These are phyloP conservation scores for Empidonax traillii DNA, from an alignment of 2,113 vertebrate species.

Conservation along the genomic window DNA sequence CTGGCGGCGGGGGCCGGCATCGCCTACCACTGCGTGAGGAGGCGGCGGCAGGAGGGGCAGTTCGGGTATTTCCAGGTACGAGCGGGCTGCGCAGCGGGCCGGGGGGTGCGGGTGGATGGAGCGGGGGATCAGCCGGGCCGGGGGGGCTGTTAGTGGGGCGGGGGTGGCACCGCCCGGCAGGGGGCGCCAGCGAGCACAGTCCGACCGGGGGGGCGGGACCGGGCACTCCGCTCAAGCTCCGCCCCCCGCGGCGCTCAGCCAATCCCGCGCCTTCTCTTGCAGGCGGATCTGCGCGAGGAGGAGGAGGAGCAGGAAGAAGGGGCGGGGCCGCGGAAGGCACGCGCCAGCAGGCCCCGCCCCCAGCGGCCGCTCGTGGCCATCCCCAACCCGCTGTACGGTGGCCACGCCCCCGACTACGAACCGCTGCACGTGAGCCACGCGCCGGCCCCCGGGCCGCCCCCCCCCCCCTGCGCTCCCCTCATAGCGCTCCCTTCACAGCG, in stretches of 20 bases:
- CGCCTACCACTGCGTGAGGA: not conserved
- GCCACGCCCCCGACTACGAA: conserved; percentile 13
- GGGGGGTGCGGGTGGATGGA: not conserved
- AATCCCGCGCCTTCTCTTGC: not conserved
- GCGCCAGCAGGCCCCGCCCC: not conserved
- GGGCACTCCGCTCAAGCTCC: no score
- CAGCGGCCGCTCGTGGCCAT: conserved; percentile 9
- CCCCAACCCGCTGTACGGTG: conserved; percentile 12
- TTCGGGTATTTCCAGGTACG: conserved; percentile 28
- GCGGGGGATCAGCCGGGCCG: not conserved
- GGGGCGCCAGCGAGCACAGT: not conserved
- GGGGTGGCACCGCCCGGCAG: not conserved
- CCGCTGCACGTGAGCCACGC: not conserved
- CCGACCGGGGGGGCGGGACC: not conserved
- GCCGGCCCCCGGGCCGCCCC: not conserved
- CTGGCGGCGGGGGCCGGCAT: not conserved
- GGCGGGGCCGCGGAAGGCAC: no score
- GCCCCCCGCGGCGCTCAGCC: no score
- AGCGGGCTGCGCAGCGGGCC: no score
- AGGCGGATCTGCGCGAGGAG: not conserved
- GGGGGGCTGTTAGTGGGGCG: no score
- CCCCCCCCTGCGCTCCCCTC: no score
- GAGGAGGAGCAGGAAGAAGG: not conserved
- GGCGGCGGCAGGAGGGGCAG: not conserved
- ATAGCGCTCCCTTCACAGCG: no score